Base-by-base conservation (phyloP, 2,113 vertebrate species). In the Elaphurus davidianus region DNA sequence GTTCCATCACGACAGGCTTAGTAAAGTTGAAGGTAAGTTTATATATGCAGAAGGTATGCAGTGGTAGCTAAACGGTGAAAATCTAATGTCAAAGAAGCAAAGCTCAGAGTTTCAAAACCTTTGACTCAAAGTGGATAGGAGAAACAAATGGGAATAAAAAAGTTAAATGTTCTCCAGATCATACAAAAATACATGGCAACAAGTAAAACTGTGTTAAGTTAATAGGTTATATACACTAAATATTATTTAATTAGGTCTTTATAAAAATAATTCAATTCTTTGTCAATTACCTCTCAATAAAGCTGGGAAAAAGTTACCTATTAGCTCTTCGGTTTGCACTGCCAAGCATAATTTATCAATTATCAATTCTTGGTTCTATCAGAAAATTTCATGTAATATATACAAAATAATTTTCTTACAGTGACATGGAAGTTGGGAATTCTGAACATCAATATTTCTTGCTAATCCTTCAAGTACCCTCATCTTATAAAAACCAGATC, bases 11-110 rank as follows among this genome's bases (percentile, higher is more conserved):
- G 23, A 57, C 23, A 86, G 67, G 64, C 30, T 91, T 95, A 57
- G 55, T 71, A 45, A 90, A 74, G 45, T 83, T 91, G 81, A 94
- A 97, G 59, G 17, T 47, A 96, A 90, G 90, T 94, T 94, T 96
- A 40, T 50, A 87, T 12, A 52, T 54, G 33, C 12, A 96, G 50
- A 95, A 96, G 83, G 71, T 59, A 89, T 9, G 11, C 13, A 79
- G 33, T 43, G 17, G 2, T 93, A 82, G 40, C 64, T 67, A 74
- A 93, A 89, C 84, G 25, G 43, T 82, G 33, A 95, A 92, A 84
- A 36, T 90, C 19, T 57, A 92, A 50, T 43, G 10, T 15, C 57
- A 40, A 86, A 90, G 33, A 90, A 23, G n/a, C 21, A 93, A 96
- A 87, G 40, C 17, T 90, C 33, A 84, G 27, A 82, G 19, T 87